phyloP scores from a whole-genome alignment of 2,888 invertebrate species.

The Agonopterix alstromeriana region DNA sequence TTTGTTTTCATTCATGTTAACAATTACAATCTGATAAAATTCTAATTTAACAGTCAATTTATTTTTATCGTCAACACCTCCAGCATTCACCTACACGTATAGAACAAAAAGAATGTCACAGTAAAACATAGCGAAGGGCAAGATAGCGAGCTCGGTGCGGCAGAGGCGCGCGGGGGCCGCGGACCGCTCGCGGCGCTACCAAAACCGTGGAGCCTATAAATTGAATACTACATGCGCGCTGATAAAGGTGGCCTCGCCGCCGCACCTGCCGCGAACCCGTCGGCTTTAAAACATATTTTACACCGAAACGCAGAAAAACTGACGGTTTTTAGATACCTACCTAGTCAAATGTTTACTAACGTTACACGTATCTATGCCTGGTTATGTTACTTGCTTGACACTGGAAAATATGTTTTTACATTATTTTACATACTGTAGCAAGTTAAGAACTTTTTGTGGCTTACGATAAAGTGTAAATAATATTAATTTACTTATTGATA shows the following conservation, averaged over 20 bases:
- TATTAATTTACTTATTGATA: too few relatives aligned
- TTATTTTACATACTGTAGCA: too few relatives aligned
- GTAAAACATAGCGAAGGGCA: constrained; percentile 17
- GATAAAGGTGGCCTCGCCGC: constrained; percentile 47
- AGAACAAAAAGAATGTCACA: constrained; percentile 20
- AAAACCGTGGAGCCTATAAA: constrained; percentile 52
- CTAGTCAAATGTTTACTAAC: constrained; percentile 2
- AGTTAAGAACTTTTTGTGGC: too few relatives aligned
- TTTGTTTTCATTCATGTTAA: too few relatives aligned
- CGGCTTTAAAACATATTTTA: constrained; percentile 50
- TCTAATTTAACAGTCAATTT: constrained; percentile 11
- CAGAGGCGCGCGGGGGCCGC: constrained; percentile 1
- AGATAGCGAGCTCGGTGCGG: constrained; percentile 10
- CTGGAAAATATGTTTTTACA: too few relatives aligned
- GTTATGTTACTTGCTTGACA: too few relatives aligned
- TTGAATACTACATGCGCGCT: constrained; percentile 47
- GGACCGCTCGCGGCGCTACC: constrained; percentile 59
- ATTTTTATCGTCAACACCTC: constrained; percentile 8
- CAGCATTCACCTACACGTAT: constrained; percentile 7
- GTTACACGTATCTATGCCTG: neutral
- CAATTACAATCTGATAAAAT: neutral
- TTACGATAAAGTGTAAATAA: too few relatives aligned
- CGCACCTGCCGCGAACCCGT: constrained; percentile 47
- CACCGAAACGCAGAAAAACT: constrained; percentile 54
- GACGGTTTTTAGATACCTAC: constrained; percentile 22